Evolutionary conservation across 2,888 invertebrate genomes (phyloP), one percentile per base, ranked within the genome.

Genomic region (Andrena marginata): DNA sequence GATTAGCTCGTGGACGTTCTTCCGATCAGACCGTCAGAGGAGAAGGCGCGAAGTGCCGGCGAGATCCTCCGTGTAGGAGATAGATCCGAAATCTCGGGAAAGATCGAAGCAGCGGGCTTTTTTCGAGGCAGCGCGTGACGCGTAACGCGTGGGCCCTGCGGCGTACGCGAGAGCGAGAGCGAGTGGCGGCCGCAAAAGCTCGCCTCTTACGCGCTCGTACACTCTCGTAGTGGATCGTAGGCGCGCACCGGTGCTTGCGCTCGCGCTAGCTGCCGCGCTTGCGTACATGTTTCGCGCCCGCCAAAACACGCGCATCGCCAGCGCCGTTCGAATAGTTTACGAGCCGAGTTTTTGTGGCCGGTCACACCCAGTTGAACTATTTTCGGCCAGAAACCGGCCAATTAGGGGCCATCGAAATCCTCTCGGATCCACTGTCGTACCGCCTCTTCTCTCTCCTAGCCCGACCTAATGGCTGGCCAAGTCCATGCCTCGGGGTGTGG

Each of bases 291-390:
- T 69, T 35, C 65, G 42, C 69, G 65, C 35, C 64, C 62, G 59
- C 48, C 56, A 63, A 68, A 23, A 68, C 54, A 49, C 72, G 48
- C 62, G 54, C 62, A 33, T 49, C 71, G 49, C 76, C 82, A 42
- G 42, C 85, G 65, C 49, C 48, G 78, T 64, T 69, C 75, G 65
- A 77, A 90, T 89, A 88, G 75, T 91, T 91, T 89, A 90, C 90
- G 90, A 87, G 84, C 87, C 85, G 80, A 88, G 86, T 89, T 88
- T 88, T 85, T 85, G 82, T 85, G 77, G 80, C 77, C 81, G 90
- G 91, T 87, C 90, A 91, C 92, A 92, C 92, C 91, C 93, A 88
- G 85, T 84, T 80, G 82, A 88, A 92, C 92, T 93, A 93, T 93
- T 93, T 93, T 93, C 91, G 84, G 89, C 90, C 86, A 82, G 84